Evolutionary conservation across 2,888 invertebrate species (phyloP).

Genomic region (Sesia apiformis): DNA sequence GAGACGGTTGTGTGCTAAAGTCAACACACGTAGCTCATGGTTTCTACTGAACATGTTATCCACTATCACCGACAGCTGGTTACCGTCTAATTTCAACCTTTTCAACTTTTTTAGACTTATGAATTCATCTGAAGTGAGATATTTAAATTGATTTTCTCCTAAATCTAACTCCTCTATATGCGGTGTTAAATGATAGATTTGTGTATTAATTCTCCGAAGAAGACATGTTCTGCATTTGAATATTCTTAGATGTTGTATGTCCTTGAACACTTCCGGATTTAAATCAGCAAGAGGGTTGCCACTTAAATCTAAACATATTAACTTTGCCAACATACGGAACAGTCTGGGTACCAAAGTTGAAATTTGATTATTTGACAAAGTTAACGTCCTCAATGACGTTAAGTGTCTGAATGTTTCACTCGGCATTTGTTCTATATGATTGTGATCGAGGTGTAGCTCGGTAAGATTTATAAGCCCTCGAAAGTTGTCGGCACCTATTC

Average conservation of each 20-base stretch:
- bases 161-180: constrained; percentile 83
- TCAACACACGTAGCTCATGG: constrained; percentile 66
- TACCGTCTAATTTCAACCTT: constrained; percentile 81
- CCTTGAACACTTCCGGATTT: constrained; percentile 86
- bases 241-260: constrained; percentile 80
- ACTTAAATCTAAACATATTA: constrained; percentile 82
- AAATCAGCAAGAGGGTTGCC: constrained; percentile 83
- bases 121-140: constrained; percentile 82
- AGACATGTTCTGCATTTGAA: constrained; percentile 84
- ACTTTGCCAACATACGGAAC: constrained; percentile 82
- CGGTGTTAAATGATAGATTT: constrained; percentile 84
- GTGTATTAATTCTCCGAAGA: constrained; percentile 83
- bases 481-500: constrained; percentile 82
- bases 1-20: constrained; percentile 82
- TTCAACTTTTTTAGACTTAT: constrained; percentile 78
- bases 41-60: constrained; percentile 80
- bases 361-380: constrained; percentile 79
- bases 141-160: constrained; percentile 85
- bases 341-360: constrained; percentile 80
- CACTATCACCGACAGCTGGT: constrained; percentile 83
- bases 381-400: constrained; percentile 78
- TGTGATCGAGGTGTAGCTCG: constrained; percentile 82
- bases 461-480: constrained; percentile 83
- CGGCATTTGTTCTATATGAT: constrained; percentile 82
- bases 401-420: constrained; percentile 85